phyloP scores from a whole-genome alignment of 64 coral and sea anemone species.

The Montipora sp. region DNA sequence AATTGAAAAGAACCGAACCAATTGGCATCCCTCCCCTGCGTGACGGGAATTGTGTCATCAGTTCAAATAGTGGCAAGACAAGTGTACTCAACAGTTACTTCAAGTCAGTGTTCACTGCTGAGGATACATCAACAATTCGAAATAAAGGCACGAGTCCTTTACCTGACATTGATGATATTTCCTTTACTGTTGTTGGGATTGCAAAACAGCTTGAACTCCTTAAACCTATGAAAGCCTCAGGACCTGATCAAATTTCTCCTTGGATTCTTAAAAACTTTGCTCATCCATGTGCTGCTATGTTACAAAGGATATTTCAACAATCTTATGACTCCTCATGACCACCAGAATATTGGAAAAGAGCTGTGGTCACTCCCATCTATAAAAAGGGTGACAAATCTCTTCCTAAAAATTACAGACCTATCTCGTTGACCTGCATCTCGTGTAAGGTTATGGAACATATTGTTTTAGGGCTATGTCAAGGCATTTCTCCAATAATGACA shows the following conservation, averaged over 20 bases:
- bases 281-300: conserved; percentile 35
- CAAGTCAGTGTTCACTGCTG: conserved; percentile 63
- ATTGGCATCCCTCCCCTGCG: conserved; percentile 33
- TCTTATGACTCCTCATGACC: conserved; percentile 16
- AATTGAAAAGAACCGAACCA: conserved; percentile 40
- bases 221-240: conserved; percentile 33
- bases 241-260: conserved; percentile 57
- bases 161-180: conserved; percentile 50
- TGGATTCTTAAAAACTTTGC: conserved; percentile 37
- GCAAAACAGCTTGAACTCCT: conserved; percentile 32
- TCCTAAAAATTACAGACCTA: conserved; percentile 28
- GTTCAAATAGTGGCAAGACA: conserved; percentile 59
- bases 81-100: conserved; percentile 55
- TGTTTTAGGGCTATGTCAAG: conserved; percentile 15
- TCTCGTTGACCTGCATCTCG: conserved; percentile 8
- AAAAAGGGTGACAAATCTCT: conserved; percentile 18
- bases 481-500: conserved; percentile 23
- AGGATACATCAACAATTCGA: conserved; percentile 22
- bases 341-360: conserved; percentile 42
- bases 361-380: conserved; percentile 33
- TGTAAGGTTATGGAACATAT: conserved; percentile 35
- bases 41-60: background rate
- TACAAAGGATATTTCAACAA: conserved; percentile 8
- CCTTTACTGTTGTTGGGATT: conserved; percentile 30
- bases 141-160: conserved; percentile 59